Conservation (phyloP, 2,113 vertebrate species). For the Stigmatopora nigra region DNA sequence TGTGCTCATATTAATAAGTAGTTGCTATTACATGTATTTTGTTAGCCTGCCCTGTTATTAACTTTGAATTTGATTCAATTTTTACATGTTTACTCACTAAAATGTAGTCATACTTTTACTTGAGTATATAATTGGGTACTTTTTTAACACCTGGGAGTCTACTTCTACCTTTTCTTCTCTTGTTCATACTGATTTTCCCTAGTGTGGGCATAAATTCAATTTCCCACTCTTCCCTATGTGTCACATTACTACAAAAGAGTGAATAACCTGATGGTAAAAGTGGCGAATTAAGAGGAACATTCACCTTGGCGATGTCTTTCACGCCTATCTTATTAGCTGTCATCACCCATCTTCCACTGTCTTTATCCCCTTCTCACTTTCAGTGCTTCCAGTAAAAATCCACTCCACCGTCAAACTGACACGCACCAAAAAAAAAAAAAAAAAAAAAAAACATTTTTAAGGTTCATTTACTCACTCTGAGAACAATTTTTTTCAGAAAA, state of each 20-base stretch:
- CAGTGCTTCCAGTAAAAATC: background rate
- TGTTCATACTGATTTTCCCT: slow-evolving; percentile 27
- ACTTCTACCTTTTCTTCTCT: slow-evolving; percentile 44
- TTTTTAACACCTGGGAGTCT: slow-evolving; percentile 1
- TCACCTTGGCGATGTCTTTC: slow-evolving; percentile 38
- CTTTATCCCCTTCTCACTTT: background rate
- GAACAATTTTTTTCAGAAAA: background rate
- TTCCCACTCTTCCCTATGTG: slow-evolving; percentile 43
- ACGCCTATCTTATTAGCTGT: slow-evolving; percentile 54
- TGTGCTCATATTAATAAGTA: too few species aligned
- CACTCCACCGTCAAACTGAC: background rate
- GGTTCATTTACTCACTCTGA: background rate
- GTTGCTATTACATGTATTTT: too few species aligned
- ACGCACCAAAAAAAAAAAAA: too few species aligned
- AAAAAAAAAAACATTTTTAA: background rate
- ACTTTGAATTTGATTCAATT: too few species aligned
- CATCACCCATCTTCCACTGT: slow-evolving; percentile 36
- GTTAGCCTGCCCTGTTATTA: too few species aligned
- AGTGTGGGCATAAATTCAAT: slow-evolving; percentile 44
- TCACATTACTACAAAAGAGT: slow-evolving; percentile 28
- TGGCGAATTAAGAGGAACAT: slow-evolving; percentile 14
- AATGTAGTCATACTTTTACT: too few species aligned
- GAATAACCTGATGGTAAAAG: slow-evolving; percentile 29
- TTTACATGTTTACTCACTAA: too few species aligned
- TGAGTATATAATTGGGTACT: too few species aligned